Evolutionary conservation across 2,113 vertebrate species (phyloP), one percentile per base, ranked within the genome.

Genomic region (Cyphomyrus discorhynchus): DNA sequence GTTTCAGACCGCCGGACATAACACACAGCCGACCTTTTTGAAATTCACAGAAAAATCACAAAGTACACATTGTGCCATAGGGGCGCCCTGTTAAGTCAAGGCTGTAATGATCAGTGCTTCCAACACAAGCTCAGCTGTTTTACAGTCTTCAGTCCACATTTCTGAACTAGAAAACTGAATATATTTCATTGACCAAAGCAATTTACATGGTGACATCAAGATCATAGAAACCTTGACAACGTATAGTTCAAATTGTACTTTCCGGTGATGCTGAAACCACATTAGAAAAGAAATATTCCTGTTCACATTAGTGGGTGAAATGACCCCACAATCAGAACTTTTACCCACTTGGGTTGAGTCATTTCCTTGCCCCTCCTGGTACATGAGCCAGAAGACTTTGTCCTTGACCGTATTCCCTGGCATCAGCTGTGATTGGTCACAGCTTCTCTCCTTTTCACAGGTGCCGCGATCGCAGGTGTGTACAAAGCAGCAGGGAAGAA

Each of bases 401-500:
- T 77, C 74, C 17, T 39, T 77, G 31, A 77, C 35, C 1, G 2
- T 80, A 39, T 80, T 42, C 19, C 74, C 74, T 19, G 74, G 17
- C 35, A 7, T 80, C 74, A 80, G 46, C n/a, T 50, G 84, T 35
- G 19, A 50, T 7, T 50, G 46, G 10, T 17, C 46, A 86, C 27
- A 19, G 42, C 5, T 19, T 31, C n/a, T 87, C 27, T 31, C 27
- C 24, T 58, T 92, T 91, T 27, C 27, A 0, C 93, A 99, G 98
- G 98, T 95, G 98, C 98, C 74, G 98, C 98, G 46, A 97, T 99
- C 87, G 98, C 98, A 47, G 98, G 98, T 2, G 98, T 99, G 56
- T 99, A 99, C 95, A 97, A 97, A 95, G 98, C 98, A 1, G 98
- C 98, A 0, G 98, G 97, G 90, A 99, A 99, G 92, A 96, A 95